Conservation (phyloP, 2,113 vertebrate genomes). For the Oxygymnocypris stewartii region DNA sequence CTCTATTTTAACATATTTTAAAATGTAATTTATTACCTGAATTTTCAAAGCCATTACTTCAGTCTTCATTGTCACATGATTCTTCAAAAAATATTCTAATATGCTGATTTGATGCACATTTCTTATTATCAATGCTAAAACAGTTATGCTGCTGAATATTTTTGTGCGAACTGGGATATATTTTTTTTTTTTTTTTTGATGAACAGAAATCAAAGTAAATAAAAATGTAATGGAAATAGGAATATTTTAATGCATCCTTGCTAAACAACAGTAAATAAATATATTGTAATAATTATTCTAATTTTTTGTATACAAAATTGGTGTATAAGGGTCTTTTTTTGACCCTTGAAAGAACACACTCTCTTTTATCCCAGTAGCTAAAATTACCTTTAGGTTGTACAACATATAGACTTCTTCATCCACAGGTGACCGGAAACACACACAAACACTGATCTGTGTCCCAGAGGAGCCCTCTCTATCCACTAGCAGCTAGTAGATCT, state of each 20-base stretch:
- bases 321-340: neutral
- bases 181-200: neutral
- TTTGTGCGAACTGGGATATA: neutral
- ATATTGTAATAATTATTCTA: no score
- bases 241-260: no score
- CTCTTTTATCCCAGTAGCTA: neutral
- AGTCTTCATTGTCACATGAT: neutral
- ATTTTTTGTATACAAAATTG: no score
- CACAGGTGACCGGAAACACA: slow-evolving; percentile 13
- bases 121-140: neutral
- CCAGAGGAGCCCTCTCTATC: slow-evolving; percentile 37
- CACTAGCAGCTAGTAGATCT: slow-evolving; percentile 8
- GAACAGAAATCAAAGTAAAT: no score
- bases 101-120: neutral
- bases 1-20: no score
- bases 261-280: no score
- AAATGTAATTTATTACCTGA: no score
- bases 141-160: neutral
- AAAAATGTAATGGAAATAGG: no score
- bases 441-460: neutral
- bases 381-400: neutral
- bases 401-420: slow-evolving; percentile 39
- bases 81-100: neutral
- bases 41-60: no score
- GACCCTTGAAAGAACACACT: neutral